Base-by-base conservation (phyloP, 2,797 vertebrate species). In the Dipus sagitta region DNA sequence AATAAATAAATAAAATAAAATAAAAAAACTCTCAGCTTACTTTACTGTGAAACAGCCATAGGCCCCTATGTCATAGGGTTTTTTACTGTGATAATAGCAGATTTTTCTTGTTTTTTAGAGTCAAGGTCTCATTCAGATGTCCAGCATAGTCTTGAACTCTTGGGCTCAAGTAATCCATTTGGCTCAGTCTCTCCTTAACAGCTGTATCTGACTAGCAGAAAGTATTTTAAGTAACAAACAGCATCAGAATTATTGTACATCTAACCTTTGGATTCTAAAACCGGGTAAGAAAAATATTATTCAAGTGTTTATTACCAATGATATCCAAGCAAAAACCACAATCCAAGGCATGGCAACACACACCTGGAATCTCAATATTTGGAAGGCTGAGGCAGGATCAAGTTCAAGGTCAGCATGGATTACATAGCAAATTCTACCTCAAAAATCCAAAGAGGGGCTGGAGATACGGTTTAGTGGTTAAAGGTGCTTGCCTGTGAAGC, bases 181-280 rank as follows among this genome's bases (percentile, higher is more conserved):
- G n/a, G n/a, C 23, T 90, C 21, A 52, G 88, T 20, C 24, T 20
- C 24, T 65, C 34, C 30, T 9, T 1, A 72, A 7, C 13, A 58
- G 47, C 21, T 90, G 38, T 38, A 47, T 42, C 32, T 72, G 84
- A 30, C 30, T 9, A 76, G 83, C 60, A 85, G n/a, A 20, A 86
- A 38, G 18, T 74, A 79, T 30, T 82, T 82, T 67, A 95, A 42
- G 62, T 80, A 86, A 78, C 30, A 78, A 88, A 85, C 13, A 93
- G 1, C n/a, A 91, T 62, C 26, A 71, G 86, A 95, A 94, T 79
- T 82, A 88, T 4, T 23, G 17, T 18, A 76, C 34, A 87, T 91
- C 83, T 95, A 76, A 92, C 92, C 72, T 92, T 14, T 85, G 54
- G 65, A 79, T 26, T 80, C 54, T n/a, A 91, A 95, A 92, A 91